These are phyloP conservation scores for Peromyscus polionotus DNA, from an alignment of 2,113 vertebrate species.

Conservation along the genomic window DNA sequence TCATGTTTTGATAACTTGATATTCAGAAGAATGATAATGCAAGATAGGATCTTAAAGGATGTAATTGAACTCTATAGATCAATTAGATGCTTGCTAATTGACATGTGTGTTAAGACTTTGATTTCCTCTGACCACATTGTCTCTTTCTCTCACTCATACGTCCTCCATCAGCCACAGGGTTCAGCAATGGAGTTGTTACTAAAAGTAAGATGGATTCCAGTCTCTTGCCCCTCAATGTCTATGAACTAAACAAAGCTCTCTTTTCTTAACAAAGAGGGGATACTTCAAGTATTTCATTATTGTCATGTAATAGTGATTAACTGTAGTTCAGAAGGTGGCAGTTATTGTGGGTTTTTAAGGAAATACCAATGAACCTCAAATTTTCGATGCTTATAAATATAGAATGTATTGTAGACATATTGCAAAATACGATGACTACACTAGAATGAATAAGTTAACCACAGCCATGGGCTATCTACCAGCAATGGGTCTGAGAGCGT, in stretches of 20 bases:
- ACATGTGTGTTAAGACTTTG: not conserved
- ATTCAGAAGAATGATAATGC: not conserved
- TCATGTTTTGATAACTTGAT: not conserved
- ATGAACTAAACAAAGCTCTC: not conserved
- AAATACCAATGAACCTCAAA: not conserved
- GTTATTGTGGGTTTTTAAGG: not conserved
- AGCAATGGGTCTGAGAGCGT: not conserved
- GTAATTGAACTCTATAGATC: not conserved
- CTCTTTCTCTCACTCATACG: not conserved
- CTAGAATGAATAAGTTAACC: conserved; percentile 36
- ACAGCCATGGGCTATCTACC: not conserved
- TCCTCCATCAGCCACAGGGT: not conserved
- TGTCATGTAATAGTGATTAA: not conserved
- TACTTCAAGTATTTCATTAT: not conserved
- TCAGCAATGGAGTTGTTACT: not conserved
- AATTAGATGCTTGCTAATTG: not conserved
- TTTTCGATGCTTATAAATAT: not conserved
- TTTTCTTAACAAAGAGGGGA: not conserved
- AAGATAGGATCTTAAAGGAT: not conserved
- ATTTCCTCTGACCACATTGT: not conserved
- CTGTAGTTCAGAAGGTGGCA: not conserved
- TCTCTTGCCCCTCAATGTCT: not conserved
- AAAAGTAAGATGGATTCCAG: not conserved
- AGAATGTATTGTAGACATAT: not conserved
- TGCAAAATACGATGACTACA: not conserved